Percentiles rank a stretch among this genome's conserved stretches.
These are phyloP conservation scores for Tauraco hartlaubi DNA, from an alignment of 2,797 vertebrate species.

Conservation along the genomic window DNA sequence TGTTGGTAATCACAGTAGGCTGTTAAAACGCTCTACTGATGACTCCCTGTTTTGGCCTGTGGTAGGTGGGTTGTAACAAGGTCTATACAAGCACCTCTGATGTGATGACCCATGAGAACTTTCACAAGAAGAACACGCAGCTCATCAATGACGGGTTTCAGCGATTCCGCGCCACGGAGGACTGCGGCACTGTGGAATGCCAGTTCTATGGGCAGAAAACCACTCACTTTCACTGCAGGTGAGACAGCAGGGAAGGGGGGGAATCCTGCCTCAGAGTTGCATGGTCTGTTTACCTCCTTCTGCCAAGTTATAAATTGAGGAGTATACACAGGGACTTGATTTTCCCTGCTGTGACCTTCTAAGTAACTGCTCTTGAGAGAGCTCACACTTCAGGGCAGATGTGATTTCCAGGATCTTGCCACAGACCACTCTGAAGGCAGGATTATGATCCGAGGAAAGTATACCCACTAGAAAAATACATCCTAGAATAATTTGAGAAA, in stretches of 20 bases:
- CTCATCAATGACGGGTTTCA: slow-evolving; percentile 99
- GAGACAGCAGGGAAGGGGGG: neutral
- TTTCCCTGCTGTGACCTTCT: neutral
- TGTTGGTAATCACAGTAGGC: neutral
- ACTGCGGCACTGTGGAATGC: slow-evolving; percentile 95
- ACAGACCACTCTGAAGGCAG: neutral
- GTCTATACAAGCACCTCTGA: slow-evolving; percentile 99
- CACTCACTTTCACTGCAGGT: slow-evolving; percentile 99
- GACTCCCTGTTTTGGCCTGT: neutral
- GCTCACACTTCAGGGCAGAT: neutral
- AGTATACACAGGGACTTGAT: neutral
- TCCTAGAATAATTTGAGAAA: neutral
- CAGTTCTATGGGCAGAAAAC: slow-evolving; percentile 99
- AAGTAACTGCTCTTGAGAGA: neutral
- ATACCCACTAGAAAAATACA: neutral
- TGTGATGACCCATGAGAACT: slow-evolving; percentile 99
- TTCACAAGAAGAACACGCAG: slow-evolving; percentile 99
- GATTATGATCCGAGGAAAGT: neutral
- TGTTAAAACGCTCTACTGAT: neutral
- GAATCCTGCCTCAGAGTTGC: neutral
- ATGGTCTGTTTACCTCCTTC: neutral
- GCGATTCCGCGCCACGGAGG: slow-evolving; percentile 97
- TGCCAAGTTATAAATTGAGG: neutral
- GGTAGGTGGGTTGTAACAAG: slow-evolving; percentile 98
- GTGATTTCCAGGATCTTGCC: neutral